phyloP scores from a whole-genome alignment of 2,797 vertebrate species.

The Cygnus olor region DNA sequence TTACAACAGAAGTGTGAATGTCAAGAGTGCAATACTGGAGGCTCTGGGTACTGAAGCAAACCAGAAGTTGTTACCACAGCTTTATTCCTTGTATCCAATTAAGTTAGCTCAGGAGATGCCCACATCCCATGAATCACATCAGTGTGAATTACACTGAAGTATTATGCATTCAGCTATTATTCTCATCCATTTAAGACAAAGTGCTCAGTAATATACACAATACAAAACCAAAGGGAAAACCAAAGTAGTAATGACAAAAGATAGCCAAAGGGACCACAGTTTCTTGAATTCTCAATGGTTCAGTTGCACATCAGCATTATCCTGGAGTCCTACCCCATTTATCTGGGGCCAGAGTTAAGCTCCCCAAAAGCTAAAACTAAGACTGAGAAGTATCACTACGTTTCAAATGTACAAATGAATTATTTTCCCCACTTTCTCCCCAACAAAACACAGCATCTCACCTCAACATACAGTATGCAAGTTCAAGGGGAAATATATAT shows the following conservation, averaged over 20 bases:
- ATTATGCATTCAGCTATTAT: neutral
- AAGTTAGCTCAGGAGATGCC: neutral
- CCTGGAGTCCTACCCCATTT: no score
- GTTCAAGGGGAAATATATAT: neutral
- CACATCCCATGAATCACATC: neutral
- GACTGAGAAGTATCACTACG: neutral
- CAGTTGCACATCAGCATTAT: neutral
- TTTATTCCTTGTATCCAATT: no score
- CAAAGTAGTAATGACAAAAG: neutral
- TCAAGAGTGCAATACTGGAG: accelerated
- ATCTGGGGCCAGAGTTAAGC: neutral
- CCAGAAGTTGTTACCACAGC: neutral
- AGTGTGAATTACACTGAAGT: accelerated
- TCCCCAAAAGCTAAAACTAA: neutral
- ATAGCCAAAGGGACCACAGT: neutral
- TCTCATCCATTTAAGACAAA: neutral
- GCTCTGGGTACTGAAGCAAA: neutral
- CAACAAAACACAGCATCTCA: neutral
- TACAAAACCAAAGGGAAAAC: no score
- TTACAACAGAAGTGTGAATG: no score
- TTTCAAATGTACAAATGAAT: neutral
- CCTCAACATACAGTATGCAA: accelerated
- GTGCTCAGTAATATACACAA: neutral
- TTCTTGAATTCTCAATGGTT: neutral
- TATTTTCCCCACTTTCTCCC: neutral